Percentiles rank a stretch among this genome's conserved stretches.
Evolutionary conservation across 2,888 invertebrate species (phyloP).

Genomic region (Eristalis arbustorum): DNA sequence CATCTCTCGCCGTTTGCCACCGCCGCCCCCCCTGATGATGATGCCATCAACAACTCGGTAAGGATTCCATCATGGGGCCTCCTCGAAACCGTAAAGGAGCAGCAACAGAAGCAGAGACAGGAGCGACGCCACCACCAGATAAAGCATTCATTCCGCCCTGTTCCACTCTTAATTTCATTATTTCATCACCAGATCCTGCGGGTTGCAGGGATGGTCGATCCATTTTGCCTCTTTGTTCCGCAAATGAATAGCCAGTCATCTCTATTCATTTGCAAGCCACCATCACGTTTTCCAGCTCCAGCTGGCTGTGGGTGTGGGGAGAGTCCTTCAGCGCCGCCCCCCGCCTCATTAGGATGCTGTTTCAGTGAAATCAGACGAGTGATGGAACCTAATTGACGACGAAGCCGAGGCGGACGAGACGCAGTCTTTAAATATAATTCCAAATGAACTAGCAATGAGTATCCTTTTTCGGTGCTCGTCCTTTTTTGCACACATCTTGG

Average conservation of each 20-base stretch:
- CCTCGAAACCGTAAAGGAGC: background rate
- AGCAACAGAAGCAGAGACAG: too few species aligned
- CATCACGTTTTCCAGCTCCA: too few species aligned
- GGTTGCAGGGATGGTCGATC: conserved; percentile 11
- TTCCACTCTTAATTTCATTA: conserved; percentile 48
- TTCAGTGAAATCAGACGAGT: conserved; percentile 14
- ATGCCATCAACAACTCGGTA: conserved; percentile 22
- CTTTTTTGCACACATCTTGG: background rate
- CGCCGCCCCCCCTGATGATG: background rate
- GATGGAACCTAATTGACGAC: conserved; percentile 64
- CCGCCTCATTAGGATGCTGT: conserved; percentile 12
- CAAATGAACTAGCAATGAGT: conserved; percentile 60
- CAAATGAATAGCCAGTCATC: conserved; percentile 31
- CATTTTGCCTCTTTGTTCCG: background rate
- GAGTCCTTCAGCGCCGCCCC: conserved; percentile 32
- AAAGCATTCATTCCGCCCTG: background rate
- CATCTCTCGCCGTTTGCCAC: background rate
- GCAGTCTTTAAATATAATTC: conserved; percentile 48
- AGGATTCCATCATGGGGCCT: background rate
- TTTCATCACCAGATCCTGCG: conserved; percentile 21
- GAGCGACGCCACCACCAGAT: conserved; percentile 17
- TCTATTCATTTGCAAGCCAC: conserved; percentile 7
- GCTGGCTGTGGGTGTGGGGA: too few species aligned
- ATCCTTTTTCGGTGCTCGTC: background rate
- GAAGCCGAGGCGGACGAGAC: conserved; percentile 33